Percentiles rank a stretch among this genome's conserved stretches.
These are phyloP conservation scores for Motacilla tschutschensis DNA, from an alignment of 2,113 vertebrate species.

Conservation along the genomic window DNA sequence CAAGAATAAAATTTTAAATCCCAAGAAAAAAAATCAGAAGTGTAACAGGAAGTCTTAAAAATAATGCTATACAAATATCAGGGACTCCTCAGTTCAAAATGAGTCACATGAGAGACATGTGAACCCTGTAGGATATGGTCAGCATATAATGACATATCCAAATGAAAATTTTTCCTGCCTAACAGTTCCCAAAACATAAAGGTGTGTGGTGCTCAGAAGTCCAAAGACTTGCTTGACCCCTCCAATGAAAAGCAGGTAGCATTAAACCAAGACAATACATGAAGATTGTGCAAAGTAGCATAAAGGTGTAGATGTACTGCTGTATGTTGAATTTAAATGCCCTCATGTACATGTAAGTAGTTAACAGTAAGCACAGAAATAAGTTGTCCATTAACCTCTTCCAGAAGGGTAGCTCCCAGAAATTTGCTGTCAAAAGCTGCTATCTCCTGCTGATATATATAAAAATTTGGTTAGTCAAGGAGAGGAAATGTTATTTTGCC, in stretches of 20 bases:
- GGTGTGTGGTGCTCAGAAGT: fast-evolving
- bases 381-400: neutral
- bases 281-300: neutral
- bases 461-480: neutral
- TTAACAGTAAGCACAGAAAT: neutral
- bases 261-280: neutral
- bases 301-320: neutral
- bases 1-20: neutral
- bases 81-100: neutral
- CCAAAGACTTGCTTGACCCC: neutral
- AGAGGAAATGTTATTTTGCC: neutral
- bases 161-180: neutral
- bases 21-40: neutral
- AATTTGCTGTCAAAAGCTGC: neutral
- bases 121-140: neutral
- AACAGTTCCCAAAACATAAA: neutral
- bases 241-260: neutral
- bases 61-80: neutral
- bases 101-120: fast-evolving
- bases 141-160: no score
- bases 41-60: neutral
- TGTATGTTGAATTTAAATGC: neutral
- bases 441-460: neutral
- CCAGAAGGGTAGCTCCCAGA: neutral
- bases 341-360: neutral